Conservation (phyloP, 2,888 invertebrate genomes). For the Alloscopus bannaensis region DNA sequence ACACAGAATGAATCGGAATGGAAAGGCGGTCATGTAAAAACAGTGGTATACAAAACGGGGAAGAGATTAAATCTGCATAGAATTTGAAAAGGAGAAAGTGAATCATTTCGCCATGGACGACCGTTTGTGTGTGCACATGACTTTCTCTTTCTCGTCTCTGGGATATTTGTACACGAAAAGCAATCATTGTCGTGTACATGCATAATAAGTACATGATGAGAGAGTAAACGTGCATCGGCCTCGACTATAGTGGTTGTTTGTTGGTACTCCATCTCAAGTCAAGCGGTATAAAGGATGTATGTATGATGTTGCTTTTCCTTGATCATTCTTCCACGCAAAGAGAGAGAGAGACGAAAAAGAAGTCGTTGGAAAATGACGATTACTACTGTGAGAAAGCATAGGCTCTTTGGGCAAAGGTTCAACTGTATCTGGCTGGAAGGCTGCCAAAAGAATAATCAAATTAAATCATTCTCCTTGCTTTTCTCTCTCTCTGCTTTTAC, state of each 20-base stretch:
- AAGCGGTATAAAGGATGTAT: slow-evolving; percentile 35
- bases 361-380: slow-evolving; percentile 59
- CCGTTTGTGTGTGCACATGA: slow-evolving; percentile 2
- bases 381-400: slow-evolving; percentile 59
- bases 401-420: slow-evolving; percentile 71
- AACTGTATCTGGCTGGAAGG: slow-evolving; percentile 72
- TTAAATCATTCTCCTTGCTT: slow-evolving; percentile 70
- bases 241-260: slow-evolving; percentile 3
- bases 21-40: slow-evolving; percentile 51
- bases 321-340: slow-evolving; percentile 41
- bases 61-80: slow-evolving; percentile 70
- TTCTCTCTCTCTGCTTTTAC: slow-evolving; percentile 37
- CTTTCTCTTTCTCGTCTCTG: neutral
- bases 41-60: no score
- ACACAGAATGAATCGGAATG: slow-evolving; percentile 26
- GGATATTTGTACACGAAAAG: slow-evolving; percentile 19
- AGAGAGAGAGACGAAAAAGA: slow-evolving; percentile 3
- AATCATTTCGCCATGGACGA: slow-evolving; percentile 45
- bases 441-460: slow-evolving; percentile 73
- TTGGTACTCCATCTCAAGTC: slow-evolving; percentile 43
- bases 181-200: slow-evolving; percentile 11
- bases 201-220: neutral
- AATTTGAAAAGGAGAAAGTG: slow-evolving; percentile 60
- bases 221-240: neutral
- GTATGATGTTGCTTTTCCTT: slow-evolving; percentile 54